phyloP scores from a whole-genome alignment of 2,797 vertebrate genomes.

The Siniperca scherzeri region DNA sequence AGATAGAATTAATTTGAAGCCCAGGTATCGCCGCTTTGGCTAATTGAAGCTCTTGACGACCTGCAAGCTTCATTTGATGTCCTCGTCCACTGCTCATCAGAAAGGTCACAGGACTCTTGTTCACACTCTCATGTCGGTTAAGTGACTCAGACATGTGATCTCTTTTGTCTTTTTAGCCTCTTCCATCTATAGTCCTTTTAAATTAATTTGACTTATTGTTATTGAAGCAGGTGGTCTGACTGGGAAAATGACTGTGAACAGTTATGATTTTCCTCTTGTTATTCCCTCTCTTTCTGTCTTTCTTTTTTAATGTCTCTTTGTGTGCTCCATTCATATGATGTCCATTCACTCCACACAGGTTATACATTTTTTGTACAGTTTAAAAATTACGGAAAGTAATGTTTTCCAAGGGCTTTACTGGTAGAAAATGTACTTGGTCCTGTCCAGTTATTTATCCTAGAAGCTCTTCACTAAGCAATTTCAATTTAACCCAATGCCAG shows the following conservation, averaged over 20 bases:
- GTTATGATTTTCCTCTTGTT: too few relatives aligned
- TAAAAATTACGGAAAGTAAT: constrained; percentile 19
- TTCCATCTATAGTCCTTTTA: neutral
- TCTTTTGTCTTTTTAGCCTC: neutral
- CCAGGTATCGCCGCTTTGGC: constrained; percentile 31
- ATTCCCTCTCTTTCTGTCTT: neutral
- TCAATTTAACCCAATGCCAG: neutral
- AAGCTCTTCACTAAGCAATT: neutral
- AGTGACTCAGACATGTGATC: constrained; percentile 22
- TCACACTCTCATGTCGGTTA: constrained; percentile 2
- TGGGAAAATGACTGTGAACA: neutral
- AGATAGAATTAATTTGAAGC: constrained; percentile 52
- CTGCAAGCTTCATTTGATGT: constrained; percentile 47
- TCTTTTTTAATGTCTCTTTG: neutral
- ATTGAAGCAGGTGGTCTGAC: neutral
- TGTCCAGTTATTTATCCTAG: neutral
- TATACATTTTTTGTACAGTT: constrained; percentile 30
- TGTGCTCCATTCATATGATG: neutral
- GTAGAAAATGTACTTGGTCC: constrained; percentile 2
- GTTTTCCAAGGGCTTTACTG: constrained; percentile 5
- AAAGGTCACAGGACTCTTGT: constrained; percentile 40
- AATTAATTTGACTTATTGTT: neutral
- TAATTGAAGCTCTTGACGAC: constrained; percentile 51
- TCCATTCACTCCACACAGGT: constrained; percentile 1
- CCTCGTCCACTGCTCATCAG: constrained; percentile 27